These are phyloP conservation scores for Oryzias celebensis DNA, from an alignment of 2,113 vertebrate genomes.

Conservation along the genomic window DNA sequence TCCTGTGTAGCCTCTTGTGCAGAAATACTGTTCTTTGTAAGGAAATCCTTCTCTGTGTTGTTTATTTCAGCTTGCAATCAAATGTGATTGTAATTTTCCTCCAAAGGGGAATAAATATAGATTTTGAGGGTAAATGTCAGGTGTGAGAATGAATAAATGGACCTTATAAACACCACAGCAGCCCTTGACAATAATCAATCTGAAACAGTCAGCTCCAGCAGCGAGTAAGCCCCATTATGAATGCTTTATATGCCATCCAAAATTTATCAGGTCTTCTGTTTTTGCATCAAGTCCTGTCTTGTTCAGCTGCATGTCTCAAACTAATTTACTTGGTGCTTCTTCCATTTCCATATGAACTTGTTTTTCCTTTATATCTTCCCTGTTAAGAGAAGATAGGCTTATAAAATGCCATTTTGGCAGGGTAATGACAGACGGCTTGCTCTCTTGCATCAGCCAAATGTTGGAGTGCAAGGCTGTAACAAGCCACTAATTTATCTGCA, in stretches of 20 bases:
- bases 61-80: too few species aligned
- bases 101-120: constrained; percentile 41
- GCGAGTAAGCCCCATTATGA: constrained; percentile 18
- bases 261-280: constrained; percentile 25
- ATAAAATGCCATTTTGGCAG: constrained; percentile 53
- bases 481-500: constrained; percentile 67
- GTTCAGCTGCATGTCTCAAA: constrained; percentile 20
- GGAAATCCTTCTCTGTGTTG: too few species aligned
- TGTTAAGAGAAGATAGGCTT: constrained; percentile 35
- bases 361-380: constrained; percentile 7
- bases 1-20: too few species aligned
- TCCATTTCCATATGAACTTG: constrained; percentile 19
- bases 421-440: constrained; percentile 54
- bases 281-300: constrained; percentile 22
- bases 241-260: background rate
- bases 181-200: constrained; percentile 29
- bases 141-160: constrained; percentile 39
- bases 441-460: constrained; percentile 41
- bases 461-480: constrained; percentile 26
- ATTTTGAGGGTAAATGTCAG: constrained; percentile 37
- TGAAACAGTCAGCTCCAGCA: constrained; percentile 15
- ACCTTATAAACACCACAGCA: constrained; percentile 19
- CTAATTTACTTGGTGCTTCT: constrained; percentile 40
- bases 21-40: too few species aligned
- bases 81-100: background rate